These are phyloP conservation scores for Plectus sambesii DNA, from an alignment of 1,140 invertebrate genomes.

Conservation along the genomic window DNA sequence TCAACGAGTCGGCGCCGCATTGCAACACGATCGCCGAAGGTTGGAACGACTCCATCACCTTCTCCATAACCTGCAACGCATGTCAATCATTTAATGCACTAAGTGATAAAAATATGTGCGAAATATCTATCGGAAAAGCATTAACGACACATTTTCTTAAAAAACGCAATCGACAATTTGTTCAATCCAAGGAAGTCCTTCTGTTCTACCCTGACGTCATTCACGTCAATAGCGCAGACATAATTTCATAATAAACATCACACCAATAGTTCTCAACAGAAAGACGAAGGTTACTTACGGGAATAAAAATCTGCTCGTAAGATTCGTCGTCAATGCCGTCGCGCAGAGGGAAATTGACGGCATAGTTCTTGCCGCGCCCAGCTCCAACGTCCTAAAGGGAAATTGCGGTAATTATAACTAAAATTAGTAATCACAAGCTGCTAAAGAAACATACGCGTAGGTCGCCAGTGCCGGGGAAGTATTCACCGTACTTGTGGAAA, in stretches of 20 bases:
- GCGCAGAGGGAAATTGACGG: slow-evolving; percentile 52
- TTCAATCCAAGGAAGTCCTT: too few relatives aligned
- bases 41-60: slow-evolving; percentile 96
- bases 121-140: slow-evolving; percentile 11
- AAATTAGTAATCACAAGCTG: slow-evolving; percentile 12
- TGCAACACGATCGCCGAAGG: slow-evolving; percentile 88
- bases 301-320: slow-evolving; percentile 75
- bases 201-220: too few relatives aligned
- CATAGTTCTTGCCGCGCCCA: slow-evolving; percentile 52
- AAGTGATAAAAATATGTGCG: slow-evolving; percentile 5
- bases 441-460: slow-evolving; percentile 51
- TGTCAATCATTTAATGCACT: slow-evolving; percentile 6
- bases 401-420: slow-evolving; percentile 9
- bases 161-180: too few relatives aligned
- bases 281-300: slow-evolving; percentile 48
- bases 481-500: slow-evolving; percentile 85
- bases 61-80: slow-evolving; percentile 64
- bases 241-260: too few relatives aligned
- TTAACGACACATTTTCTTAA: too few relatives aligned
- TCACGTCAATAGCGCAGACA: too few relatives aligned
- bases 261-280: too few relatives aligned
- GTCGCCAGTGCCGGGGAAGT: slow-evolving; percentile 80
- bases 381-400: slow-evolving; percentile 50
- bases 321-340: slow-evolving; percentile 53
- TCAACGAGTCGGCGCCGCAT: slow-evolving; percentile 95